Conservation (phyloP, 2,888 invertebrate species). For the Agrochola litura region DNA sequence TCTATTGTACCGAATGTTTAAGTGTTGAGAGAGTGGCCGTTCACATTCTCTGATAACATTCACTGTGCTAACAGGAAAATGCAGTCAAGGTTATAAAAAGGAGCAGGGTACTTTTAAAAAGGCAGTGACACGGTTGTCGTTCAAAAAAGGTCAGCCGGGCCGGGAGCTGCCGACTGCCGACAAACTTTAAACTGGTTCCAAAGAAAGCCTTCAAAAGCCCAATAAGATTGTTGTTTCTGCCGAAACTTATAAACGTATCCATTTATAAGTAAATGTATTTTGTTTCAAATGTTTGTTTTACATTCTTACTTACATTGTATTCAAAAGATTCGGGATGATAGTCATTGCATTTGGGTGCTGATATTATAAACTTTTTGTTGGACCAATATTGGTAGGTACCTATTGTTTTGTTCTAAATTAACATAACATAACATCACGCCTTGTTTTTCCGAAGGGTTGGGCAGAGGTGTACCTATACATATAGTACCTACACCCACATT, state of each 20-base stretch:
- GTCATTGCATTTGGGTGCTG: constrained; percentile 27
- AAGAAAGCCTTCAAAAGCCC: constrained; percentile 73
- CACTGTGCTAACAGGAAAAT: constrained; percentile 65
- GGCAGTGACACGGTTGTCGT: constrained; percentile 66
- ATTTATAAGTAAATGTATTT: constrained; percentile 64
- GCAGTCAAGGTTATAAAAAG: constrained; percentile 62
- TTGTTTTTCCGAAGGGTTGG: too few species aligned
- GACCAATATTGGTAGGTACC: neutral
- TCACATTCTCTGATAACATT: constrained; percentile 57
- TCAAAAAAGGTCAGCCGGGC: constrained; percentile 73
- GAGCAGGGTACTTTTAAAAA: constrained; percentile 69
- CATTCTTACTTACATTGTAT: constrained; percentile 33
- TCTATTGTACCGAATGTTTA: constrained; percentile 30
- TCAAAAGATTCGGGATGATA: constrained; percentile 20
- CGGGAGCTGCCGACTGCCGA: constrained; percentile 63
- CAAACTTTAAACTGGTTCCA: constrained; percentile 77
- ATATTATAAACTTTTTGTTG: constrained; percentile 5
- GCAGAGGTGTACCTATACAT: too few species aligned
- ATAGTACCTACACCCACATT: too few species aligned
- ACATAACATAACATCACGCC: too few species aligned
- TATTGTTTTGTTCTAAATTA: neutral
- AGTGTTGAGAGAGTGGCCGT: constrained; percentile 35
- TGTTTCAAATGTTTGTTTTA: constrained; percentile 52
- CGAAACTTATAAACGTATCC: constrained; percentile 63
- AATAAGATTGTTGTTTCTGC: constrained; percentile 69